Percentiles rank a stretch among this genome's conserved stretches.
phyloP scores from a whole-genome alignment of 2,113 vertebrate species.

The Erinaceus europaeus region DNA sequence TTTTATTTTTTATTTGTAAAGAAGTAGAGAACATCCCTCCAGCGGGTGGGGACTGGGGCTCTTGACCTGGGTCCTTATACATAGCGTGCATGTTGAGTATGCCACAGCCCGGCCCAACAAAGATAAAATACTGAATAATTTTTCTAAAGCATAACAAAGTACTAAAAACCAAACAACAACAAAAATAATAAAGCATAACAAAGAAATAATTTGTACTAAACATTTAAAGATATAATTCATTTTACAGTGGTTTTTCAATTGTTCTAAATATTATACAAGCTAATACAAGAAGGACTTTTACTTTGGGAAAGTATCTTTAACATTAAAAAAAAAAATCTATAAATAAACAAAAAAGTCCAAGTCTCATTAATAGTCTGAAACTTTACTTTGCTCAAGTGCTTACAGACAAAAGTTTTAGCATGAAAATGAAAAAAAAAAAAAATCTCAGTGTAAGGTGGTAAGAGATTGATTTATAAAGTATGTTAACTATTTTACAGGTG shows the following conservation, averaged over 20 bases:
- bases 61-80: too few species aligned
- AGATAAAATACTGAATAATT: too few species aligned
- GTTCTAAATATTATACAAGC: not conserved
- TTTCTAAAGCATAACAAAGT: too few species aligned
- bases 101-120: too few species aligned
- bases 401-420: not conserved
- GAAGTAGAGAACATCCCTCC: too few species aligned
- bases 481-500: not conserved
- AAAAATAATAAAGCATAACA: too few species aligned
- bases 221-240: conserved; percentile 6
- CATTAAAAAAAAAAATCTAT: not conserved
- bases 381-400: not conserved
- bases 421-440: not conserved
- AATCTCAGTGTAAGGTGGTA: not conserved
- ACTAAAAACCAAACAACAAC: too few species aligned
- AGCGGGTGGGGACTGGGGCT: too few species aligned
- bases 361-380: not conserved
- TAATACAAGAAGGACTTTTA: not conserved
- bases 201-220: not conserved
- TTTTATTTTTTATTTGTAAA: too few species aligned
- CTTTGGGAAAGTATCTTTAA: too few species aligned
- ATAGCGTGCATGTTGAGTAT: too few species aligned
- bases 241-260: not conserved
- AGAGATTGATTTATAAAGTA: not conserved
- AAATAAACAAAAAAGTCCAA: not conserved